Evolutionary conservation across 2,113 vertebrate genomes (phyloP).

Genomic region (Rissa tridactyla): DNA sequence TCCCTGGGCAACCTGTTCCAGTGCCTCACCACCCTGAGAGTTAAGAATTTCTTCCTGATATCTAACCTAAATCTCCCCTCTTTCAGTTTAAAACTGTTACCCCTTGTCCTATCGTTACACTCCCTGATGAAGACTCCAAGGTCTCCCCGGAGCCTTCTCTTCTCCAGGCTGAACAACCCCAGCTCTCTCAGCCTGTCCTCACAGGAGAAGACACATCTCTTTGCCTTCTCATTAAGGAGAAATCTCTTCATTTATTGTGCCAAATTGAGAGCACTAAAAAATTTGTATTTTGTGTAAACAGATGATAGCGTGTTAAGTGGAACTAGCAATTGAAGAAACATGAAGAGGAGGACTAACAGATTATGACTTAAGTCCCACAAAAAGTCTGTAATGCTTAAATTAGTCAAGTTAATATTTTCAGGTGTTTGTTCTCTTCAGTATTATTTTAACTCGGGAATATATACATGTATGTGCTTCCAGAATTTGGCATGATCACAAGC

Average conservation of each 20-base stretch:
- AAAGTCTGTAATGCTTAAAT: background rate
- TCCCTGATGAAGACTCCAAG: background rate
- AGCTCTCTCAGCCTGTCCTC: background rate
- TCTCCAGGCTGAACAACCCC: background rate
- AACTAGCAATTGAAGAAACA: background rate
- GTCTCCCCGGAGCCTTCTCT: background rate
- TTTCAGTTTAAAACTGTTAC: background rate
- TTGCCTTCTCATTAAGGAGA: background rate
- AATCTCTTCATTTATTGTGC: background rate
- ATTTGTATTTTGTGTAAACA: background rate
- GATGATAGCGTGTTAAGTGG: background rate
- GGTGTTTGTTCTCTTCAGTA: background rate
- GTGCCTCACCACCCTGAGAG: background rate
- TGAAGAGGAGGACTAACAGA: background rate
- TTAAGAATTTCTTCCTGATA: background rate
- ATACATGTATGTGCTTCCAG: background rate
- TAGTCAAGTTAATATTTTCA: background rate
- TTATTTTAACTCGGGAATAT: background rate
- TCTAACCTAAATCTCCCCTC: background rate
- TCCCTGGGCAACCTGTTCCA: background rate
- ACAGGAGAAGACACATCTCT: background rate
- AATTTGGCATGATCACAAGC: background rate
- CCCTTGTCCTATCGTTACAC: background rate
- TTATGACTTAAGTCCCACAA: background rate
- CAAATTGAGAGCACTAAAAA: background rate